phyloP scores from a whole-genome alignment of 2,888 invertebrate species.

The Dione juno region DNA sequence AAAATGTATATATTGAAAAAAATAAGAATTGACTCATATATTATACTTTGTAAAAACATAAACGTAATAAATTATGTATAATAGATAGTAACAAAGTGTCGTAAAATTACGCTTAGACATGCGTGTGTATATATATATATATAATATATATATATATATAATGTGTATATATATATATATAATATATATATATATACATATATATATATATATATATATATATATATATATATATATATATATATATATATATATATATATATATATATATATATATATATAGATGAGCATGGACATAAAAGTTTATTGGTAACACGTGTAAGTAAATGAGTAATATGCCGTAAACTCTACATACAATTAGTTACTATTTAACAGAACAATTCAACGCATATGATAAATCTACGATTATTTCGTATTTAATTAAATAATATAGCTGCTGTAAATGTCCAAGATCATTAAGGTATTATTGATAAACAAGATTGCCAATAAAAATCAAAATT shows the following conservation, averaged over 20 bases:
- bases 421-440: background rate
- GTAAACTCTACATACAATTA: constrained; percentile 54
- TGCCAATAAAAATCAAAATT: too few relatives aligned
- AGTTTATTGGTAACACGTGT: constrained; percentile 79
- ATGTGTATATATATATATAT: too few relatives aligned
- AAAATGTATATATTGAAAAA: too few relatives aligned
- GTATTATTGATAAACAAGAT: too few relatives aligned
- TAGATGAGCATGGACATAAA: constrained; percentile 74
- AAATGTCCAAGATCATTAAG: too few relatives aligned
- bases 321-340: constrained; percentile 60
- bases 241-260: constrained; percentile 65
- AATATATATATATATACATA: too few relatives aligned
- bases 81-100: constrained; percentile 39
- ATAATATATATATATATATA: too few relatives aligned
- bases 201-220: too few relatives aligned
- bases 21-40: too few relatives aligned
- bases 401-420: background rate
- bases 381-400: constrained; percentile 20
- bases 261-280: constrained; percentile 62
- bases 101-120: constrained; percentile 61
- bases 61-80: background rate
- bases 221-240: too few relatives aligned
- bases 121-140: too few relatives aligned
- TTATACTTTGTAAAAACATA: background rate
- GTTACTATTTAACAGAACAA: constrained; percentile 36